A percentile compares a stretch with the other conserved stretches of the same genome.
These are phyloP conservation scores for Papilio protenor DNA, from an alignment of 2,888 invertebrate genomes.

Conservation along the genomic window DNA sequence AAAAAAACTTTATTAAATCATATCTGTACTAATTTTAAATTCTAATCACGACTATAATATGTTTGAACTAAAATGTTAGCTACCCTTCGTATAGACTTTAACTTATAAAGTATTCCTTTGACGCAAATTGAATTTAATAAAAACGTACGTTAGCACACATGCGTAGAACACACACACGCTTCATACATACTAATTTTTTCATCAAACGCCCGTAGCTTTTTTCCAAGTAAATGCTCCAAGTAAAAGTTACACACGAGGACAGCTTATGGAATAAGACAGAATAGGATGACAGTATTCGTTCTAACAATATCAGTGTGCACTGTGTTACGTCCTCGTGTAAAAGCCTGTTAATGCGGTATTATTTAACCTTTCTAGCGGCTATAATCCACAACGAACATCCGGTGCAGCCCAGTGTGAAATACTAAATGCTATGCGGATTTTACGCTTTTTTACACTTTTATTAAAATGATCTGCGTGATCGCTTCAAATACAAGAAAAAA, in stretches of 20 bases:
- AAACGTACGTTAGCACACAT: conserved; percentile 10
- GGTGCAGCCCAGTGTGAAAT: conserved; percentile 28
- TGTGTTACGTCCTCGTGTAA: neutral
- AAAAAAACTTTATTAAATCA: conserved; percentile 1
- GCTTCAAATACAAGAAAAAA: conserved; percentile 1
- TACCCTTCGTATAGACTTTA: conserved; percentile 2
- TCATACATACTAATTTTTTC: conserved; percentile 37
- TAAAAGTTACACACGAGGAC: neutral
- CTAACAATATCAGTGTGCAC: neutral
- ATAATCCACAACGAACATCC: conserved; percentile 1
- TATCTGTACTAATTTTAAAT: neutral
- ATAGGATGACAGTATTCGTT: neutral
- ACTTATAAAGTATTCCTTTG: conserved; percentile 33
- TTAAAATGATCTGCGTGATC: conserved; percentile 32
- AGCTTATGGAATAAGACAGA: neutral
- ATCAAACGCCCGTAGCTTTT: conserved; percentile 24
- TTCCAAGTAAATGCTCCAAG: conserved; percentile 12
- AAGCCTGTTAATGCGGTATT: conserved; percentile 4
- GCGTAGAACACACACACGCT: neutral
- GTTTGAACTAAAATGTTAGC: neutral
- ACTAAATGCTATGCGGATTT: conserved; percentile 24
- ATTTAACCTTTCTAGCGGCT: conserved; percentile 27
- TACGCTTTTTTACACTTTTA: conserved; percentile 16
- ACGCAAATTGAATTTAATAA: conserved; percentile 37
- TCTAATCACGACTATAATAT: neutral